Conservation (phyloP, 2,113 vertebrate species). For the Cyanocitta stelleri region DNA sequence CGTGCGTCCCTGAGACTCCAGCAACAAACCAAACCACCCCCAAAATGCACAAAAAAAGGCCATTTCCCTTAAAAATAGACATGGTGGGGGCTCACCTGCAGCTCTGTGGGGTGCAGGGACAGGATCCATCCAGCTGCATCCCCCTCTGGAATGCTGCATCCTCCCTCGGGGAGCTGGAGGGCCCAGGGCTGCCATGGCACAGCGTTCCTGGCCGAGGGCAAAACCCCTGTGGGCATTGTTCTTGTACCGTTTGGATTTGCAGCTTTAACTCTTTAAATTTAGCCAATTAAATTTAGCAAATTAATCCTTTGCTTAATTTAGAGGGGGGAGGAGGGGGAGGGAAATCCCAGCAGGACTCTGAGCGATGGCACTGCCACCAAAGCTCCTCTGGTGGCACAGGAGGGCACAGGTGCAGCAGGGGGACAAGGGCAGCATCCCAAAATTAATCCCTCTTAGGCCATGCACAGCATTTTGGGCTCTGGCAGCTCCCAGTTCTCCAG, state of each 20-base stretch:
- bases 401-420: background rate
- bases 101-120: rapidly evolving
- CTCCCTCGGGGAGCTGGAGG: background rate
- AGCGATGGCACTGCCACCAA: background rate
- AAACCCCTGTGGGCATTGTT: background rate
- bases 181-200: background rate
- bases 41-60: rapidly evolving
- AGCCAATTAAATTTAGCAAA: background rate
- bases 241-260: background rate
- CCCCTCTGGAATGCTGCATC: background rate
- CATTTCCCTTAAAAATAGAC: rapidly evolving
- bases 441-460: background rate
- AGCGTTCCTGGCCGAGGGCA: background rate
- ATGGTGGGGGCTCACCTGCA: rapidly evolving
- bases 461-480: background rate
- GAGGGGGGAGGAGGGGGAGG: background rate
- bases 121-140: background rate
- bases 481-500: background rate
- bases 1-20: background rate
- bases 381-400: background rate
- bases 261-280: background rate
- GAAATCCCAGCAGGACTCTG: background rate
- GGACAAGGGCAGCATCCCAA: background rate
- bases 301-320: slow-evolving; percentile 2
- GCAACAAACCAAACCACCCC: background rate